Evolutionary conservation across 1,140 invertebrate species (phyloP).

Genomic region (Macrobrachium nipponense): DNA sequence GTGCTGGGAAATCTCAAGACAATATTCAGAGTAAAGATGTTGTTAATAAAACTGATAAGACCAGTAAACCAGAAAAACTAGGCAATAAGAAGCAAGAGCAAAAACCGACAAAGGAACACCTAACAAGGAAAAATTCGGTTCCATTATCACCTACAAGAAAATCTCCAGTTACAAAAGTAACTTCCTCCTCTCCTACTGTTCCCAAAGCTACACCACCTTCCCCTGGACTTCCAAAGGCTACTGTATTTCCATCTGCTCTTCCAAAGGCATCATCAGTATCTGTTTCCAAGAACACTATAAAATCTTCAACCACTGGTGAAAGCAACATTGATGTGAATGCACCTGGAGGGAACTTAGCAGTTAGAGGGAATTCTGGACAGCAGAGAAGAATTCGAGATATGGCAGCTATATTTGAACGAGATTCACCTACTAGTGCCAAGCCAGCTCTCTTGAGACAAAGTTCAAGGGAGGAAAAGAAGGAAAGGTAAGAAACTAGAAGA

Average conservation of each 20-base stretch:
- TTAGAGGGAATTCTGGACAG: slow-evolving; percentile 44
- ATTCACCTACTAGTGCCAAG: slow-evolving; percentile 51
- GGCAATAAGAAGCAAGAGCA: slow-evolving; percentile 40
- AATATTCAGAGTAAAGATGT: neutral
- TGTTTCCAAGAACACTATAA: slow-evolving; percentile 11
- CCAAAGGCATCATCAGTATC: neutral
- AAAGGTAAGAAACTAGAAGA: slow-evolving; percentile 34
- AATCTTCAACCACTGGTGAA: slow-evolving; percentile 16
- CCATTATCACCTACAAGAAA: slow-evolving; percentile 42
- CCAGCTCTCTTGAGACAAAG: slow-evolving; percentile 53
- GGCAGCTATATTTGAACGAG: slow-evolving; percentile 62
- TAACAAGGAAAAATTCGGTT: slow-evolving; percentile 31
- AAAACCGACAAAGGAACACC: slow-evolving; percentile 27
- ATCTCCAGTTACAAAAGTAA: slow-evolving; percentile 38
- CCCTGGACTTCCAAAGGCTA: slow-evolving; percentile 40
- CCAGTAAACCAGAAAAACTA: slow-evolving; percentile 16
- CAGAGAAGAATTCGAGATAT: slow-evolving; percentile 62
- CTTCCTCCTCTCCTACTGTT: slow-evolving; percentile 31
- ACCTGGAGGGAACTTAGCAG: slow-evolving; percentile 30
- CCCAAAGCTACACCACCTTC: slow-evolving; percentile 24
- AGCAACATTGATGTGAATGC: slow-evolving; percentile 15
- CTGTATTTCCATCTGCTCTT: slow-evolving; percentile 20
- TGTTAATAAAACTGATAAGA: neutral
- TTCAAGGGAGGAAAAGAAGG: slow-evolving; percentile 58
- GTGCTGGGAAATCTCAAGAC: slow-evolving; percentile 28